A percentile compares a stretch with the other conserved stretches of the same genome.
Evolutionary conservation across 2,797 vertebrate genomes (phyloP).

Genomic region (Chiloscyllium punctatum): DNA sequence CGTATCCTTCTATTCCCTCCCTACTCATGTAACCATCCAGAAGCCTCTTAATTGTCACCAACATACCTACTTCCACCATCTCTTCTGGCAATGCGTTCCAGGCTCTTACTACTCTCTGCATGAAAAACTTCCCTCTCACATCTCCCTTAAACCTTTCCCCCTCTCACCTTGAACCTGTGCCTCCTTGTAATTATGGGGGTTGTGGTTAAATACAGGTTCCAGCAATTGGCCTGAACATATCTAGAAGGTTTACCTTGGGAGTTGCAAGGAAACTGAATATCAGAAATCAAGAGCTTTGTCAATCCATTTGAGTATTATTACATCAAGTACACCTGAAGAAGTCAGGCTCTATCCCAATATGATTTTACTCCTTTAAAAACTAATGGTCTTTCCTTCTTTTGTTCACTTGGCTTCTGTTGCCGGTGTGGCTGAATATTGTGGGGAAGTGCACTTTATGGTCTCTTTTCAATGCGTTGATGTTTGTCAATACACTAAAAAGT

Average conservation of each 20-base stretch:
- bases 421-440: not conserved
- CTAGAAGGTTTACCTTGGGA: not conserved
- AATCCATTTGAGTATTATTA: not conserved
- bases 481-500: not conserved
- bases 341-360: not conserved
- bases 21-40: no score
- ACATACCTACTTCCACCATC: no score
- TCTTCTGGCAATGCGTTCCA: no score
- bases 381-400: not conserved
- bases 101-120: no score
- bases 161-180: no score
- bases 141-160: no score
- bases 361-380: not conserved
- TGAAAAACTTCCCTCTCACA: no score
- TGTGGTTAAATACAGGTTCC: not conserved
- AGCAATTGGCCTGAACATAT: not conserved
- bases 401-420: not conserved
- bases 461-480: not conserved
- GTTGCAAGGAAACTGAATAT: not conserved
- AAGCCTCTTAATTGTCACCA: no score
- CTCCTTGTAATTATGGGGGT: no score
- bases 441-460: not conserved
- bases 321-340: not conserved
- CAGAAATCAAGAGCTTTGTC: not conserved
- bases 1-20: no score